A percentile compares a stretch with the other conserved stretches of the same genome.
phyloP scores from a whole-genome alignment of 2,113 vertebrate genomes.

The Candoia aspera region DNA sequence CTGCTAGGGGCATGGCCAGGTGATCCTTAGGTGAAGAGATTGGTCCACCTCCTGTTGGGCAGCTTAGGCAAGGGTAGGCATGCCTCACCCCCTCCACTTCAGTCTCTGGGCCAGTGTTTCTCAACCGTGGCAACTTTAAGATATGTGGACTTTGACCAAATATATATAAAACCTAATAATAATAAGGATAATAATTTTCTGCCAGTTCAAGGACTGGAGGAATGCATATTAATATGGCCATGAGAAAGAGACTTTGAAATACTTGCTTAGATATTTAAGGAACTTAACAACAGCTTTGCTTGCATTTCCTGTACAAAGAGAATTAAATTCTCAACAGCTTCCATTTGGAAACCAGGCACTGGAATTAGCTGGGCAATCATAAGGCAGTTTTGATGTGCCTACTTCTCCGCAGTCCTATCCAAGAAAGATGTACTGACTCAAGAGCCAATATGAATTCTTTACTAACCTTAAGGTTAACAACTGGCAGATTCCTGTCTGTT shows the following conservation, averaged over 20 bases:
- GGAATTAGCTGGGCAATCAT: neutral
- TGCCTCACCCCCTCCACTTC: neutral
- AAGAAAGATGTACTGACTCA: neutral
- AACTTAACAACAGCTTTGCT: neutral
- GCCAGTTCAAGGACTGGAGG: neutral
- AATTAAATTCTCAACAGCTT: neutral
- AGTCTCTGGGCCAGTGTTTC: neutral
- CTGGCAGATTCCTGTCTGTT: conserved; percentile 60
- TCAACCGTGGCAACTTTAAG: no score
- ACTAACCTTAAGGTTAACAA: conserved; percentile 70
- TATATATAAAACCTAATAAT: neutral
- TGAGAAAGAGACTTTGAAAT: neutral
- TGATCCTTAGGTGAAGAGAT: neutral
- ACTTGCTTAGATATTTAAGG: neutral
- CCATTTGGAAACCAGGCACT: neutral
- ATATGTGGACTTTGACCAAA: neutral
- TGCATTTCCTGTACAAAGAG: neutral
- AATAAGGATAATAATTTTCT: neutral
- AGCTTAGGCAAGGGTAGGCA: neutral
- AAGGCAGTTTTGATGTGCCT: neutral
- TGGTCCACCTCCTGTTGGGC: neutral
- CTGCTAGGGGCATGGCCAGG: neutral
- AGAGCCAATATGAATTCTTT: neutral
- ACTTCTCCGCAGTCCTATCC: no score
- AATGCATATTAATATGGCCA: neutral